phyloP scores from a whole-genome alignment of 2,888 invertebrate genomes.

The Caenorhabditis becei region DNA sequence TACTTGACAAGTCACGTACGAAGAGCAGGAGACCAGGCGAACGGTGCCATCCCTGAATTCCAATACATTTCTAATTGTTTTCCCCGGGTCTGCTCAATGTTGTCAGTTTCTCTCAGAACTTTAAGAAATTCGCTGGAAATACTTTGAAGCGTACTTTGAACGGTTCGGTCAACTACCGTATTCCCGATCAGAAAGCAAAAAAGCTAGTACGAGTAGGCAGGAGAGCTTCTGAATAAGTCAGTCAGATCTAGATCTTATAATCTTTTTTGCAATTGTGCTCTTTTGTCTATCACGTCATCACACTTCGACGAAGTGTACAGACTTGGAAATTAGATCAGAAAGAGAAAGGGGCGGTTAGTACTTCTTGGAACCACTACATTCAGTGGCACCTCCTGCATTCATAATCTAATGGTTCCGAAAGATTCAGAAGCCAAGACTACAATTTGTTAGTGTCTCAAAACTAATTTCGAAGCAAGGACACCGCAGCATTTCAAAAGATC shows the following conservation, averaged over 20 bases:
- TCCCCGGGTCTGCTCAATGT: not conserved
- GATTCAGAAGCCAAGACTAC: too few species aligned
- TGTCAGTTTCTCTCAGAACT: not conserved
- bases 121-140: not conserved
- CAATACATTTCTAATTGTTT: slow-evolving; percentile 11
- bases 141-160: not conserved
- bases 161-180: not conserved
- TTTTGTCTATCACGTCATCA: too few species aligned
- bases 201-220: not conserved
- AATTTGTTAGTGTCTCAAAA: too few species aligned
- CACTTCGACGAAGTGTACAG: too few species aligned
- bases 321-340: too few species aligned
- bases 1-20: slow-evolving; percentile 2
- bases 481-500: not conserved
- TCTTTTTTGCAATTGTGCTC: too few species aligned
- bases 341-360: too few species aligned
- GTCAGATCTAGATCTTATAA: too few species aligned
- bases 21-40: not conserved
- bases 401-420: too few species aligned
- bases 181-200: not conserved
- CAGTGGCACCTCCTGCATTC: too few species aligned
- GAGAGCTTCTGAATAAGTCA: not conserved
- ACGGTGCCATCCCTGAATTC: not conserved
- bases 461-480: too few species aligned
- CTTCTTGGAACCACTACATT: too few species aligned